Conservation (phyloP, 2,797 vertebrate species). For the Psittacula derbiana region DNA sequence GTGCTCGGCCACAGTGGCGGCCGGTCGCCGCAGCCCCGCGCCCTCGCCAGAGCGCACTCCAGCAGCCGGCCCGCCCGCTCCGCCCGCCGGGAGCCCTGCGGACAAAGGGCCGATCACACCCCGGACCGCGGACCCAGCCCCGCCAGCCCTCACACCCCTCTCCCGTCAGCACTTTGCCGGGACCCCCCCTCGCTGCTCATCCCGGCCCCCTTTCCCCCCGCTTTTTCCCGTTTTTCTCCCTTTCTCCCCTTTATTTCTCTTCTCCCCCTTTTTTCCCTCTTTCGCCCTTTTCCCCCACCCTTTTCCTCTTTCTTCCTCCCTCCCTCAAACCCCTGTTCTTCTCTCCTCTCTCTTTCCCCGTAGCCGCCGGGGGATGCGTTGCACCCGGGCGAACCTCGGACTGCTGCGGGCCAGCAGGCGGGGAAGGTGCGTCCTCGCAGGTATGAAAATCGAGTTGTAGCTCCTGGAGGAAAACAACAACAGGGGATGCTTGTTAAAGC, state of each 20-base stretch:
- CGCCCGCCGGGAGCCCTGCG: neutral
- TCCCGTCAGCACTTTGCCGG: neutral
- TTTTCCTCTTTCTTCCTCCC: neutral
- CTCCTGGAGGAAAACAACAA: slow-evolving; percentile 29
- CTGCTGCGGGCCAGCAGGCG: neutral
- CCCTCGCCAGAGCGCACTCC: neutral
- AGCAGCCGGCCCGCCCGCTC: neutral
- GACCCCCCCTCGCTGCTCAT: neutral
- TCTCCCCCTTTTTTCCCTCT: rapidly evolving
- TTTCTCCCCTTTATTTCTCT: neutral
- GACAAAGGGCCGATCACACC: neutral
- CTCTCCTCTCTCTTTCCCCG: neutral
- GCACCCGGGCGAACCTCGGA: slow-evolving; percentile 23
- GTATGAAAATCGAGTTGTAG: slow-evolving; percentile 24
- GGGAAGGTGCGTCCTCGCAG: neutral
- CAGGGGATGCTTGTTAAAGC: neutral
- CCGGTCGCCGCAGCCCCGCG: neutral
- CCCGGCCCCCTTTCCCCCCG: neutral
- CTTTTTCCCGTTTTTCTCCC: neutral
- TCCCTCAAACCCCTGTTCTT: rapidly evolving
- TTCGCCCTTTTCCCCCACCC: rapidly evolving
- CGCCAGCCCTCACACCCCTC: neutral
- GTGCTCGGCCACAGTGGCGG: neutral
- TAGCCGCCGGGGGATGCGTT: neutral
- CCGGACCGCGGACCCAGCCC: neutral